Evolutionary conservation across 2,888 invertebrate genomes (phyloP).

Genomic region (Tupiocoris notatus): DNA sequence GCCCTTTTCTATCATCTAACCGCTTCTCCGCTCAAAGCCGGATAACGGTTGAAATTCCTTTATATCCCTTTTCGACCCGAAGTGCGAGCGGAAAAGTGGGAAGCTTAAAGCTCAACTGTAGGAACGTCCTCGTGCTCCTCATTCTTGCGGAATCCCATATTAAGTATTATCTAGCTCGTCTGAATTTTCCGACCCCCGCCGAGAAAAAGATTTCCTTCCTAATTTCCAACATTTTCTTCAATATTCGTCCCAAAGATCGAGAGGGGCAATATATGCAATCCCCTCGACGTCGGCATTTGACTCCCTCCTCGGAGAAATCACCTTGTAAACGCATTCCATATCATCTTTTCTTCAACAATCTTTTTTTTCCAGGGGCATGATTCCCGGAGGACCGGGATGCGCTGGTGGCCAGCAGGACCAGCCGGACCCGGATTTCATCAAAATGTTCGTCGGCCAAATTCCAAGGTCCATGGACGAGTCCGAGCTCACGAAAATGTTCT

Average conservation of each 20-base stretch:
- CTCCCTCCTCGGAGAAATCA: background rate
- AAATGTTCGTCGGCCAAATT: conserved; percentile 99
- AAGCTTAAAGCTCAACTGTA: background rate
- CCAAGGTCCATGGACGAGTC: conserved; percentile 97
- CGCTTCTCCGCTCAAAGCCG: conserved; percentile 5
- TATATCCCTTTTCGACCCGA: conserved; percentile 5
- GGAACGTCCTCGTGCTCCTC: background rate
- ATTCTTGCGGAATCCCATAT: conserved; percentile 26
- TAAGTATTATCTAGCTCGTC: conserved; percentile 29
- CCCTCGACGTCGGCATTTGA: too few species aligned
- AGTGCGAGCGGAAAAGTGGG: background rate
- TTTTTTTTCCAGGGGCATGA: conserved; percentile 45
- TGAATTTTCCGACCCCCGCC: conserved; percentile 8
- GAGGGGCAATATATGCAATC: too few species aligned
- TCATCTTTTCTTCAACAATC: background rate
- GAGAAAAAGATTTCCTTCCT: background rate
- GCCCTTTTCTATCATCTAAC: background rate
- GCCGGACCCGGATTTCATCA: conserved; percentile 97
- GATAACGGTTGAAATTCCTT: conserved; percentile 19
- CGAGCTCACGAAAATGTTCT: conserved; percentile 92
- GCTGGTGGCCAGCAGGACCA: conserved; percentile 59
- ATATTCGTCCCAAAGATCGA: too few species aligned
- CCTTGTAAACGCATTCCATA: background rate
- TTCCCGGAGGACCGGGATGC: conserved; percentile 20
- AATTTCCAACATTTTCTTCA: too few species aligned